Evolutionary conservation across 1,140 invertebrate species (phyloP).

Genomic region (Adelges cooleyi): DNA sequence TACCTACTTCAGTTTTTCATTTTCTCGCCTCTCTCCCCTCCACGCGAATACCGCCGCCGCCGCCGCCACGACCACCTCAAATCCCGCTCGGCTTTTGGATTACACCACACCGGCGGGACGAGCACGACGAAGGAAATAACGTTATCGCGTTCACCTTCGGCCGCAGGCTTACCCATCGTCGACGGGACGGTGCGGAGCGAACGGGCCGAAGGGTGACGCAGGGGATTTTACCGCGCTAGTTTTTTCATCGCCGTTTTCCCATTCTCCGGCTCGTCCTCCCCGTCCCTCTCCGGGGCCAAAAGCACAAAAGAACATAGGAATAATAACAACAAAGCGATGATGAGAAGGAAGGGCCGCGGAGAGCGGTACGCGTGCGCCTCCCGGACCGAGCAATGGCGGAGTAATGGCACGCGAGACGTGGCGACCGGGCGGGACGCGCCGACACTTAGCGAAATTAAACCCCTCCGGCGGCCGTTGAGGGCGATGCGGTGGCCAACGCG

Average conservation of each 20-base stretch:
- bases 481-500: background rate
- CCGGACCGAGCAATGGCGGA: background rate
- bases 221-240: background rate
- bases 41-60: too few relatives aligned
- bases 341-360: background rate
- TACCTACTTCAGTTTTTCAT: background rate
- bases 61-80: background rate
- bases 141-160: background rate
- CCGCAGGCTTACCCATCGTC: background rate
- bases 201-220: background rate
- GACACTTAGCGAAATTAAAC: constrained; percentile 28
- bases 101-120: background rate
- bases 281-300: background rate
- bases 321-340: background rate
- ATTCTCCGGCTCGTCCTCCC: background rate
- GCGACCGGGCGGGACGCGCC: background rate
- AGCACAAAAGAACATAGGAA: background rate
- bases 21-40: background rate
- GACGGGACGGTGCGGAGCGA: too few relatives aligned
- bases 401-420: background rate
- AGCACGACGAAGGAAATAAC: background rate
- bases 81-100: background rate
- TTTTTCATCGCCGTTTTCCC: background rate
- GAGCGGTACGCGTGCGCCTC: background rate
- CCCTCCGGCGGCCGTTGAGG: background rate